Evolutionary conservation across 2,888 invertebrate genomes (phyloP), one percentile per base, ranked within the genome.

Genomic region (Drosophila hawaiiensis): DNA sequence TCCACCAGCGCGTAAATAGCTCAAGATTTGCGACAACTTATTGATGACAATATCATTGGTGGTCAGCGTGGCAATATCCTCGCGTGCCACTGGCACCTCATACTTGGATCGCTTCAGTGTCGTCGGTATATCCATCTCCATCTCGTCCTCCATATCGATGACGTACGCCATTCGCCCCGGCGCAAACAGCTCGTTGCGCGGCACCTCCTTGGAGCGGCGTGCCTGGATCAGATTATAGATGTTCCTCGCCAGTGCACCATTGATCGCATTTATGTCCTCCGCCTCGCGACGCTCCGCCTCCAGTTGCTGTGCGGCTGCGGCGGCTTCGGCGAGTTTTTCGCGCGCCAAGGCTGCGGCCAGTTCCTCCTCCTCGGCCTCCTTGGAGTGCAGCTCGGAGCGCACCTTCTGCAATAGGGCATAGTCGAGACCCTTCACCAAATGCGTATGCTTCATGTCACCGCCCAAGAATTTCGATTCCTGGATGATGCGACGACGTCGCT

Each of bases 391-490:
- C 93, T 99, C 99, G 78, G 98, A 98, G 55, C 99, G 95, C 0
- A 98, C 98, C 95, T 99, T 97, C 91, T 98, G 98, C 68, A 98
- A 93, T 60, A 98, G 94, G 0, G 98, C 98, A 93, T 97, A 98
- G 95, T 98, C 98, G 56, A 97, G 94, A 86, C 98, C 99, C 94
- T 99, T 99, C 85, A 99, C 99, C 95, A 99, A 98, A 94, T 99
- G 99, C 92, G 99, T 99, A 91, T 99, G 99, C 91, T 99, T 99
- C 97, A 99, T 99, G 94, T 99, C 99, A 95, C 99, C 99, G 92
- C 99, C 99, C 94, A 99, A 97, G 94, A 98, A 99, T 94, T 99
- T 99, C 0, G 99, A 99, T 94, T 99, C 99, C 94, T 97, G 97
- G 92, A 99, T 99, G 94, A 99, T 96, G 91, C 99, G 98, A 60